Evolutionary conservation across 2,888 invertebrate genomes (phyloP).

Genomic region (Cinara cedri): DNA sequence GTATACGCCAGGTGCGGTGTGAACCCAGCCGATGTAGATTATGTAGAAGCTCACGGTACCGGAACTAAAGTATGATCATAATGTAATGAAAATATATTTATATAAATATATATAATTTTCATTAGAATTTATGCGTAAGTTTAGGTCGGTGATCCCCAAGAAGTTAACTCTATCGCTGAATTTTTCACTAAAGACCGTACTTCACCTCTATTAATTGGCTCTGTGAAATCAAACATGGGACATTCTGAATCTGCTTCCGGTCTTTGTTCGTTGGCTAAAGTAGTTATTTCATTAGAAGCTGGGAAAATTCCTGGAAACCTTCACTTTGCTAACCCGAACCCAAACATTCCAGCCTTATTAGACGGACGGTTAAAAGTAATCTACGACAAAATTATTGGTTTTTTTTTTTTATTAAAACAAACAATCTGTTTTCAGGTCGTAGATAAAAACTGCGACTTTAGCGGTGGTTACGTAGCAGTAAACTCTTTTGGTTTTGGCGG

Average conservation of each 20-base stretch:
- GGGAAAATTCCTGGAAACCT: constrained; percentile 89
- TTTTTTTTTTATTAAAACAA: background rate
- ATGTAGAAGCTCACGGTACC: constrained; percentile 98
- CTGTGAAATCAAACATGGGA: constrained; percentile 98
- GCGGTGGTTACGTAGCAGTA: constrained; percentile 86
- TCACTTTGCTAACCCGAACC: constrained; percentile 85
- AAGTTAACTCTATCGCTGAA: constrained; percentile 91
- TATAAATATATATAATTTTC: background rate
- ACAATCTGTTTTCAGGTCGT: constrained; percentile 70
- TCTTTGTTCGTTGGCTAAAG: constrained; percentile 87
- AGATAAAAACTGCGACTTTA: constrained; percentile 79
- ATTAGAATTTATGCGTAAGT: background rate
- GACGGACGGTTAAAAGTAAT: constrained; percentile 84
- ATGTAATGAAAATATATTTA: background rate
- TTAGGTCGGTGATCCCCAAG: constrained; percentile 92
- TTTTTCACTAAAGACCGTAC: constrained; percentile 77
- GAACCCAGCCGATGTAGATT: constrained; percentile 81
- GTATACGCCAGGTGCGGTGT: constrained; percentile 84
- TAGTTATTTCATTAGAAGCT: constrained; percentile 90
- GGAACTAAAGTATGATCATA: constrained; percentile 79
- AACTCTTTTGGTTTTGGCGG: constrained; percentile 99
- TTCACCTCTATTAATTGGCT: constrained; percentile 86
- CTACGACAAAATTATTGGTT: background rate
- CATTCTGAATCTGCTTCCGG: constrained; percentile 95
- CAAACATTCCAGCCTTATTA: constrained; percentile 83